These are phyloP conservation scores for Drosophila ogumai DNA, from an alignment of 1,140 invertebrate species.

Conservation along the genomic window DNA sequence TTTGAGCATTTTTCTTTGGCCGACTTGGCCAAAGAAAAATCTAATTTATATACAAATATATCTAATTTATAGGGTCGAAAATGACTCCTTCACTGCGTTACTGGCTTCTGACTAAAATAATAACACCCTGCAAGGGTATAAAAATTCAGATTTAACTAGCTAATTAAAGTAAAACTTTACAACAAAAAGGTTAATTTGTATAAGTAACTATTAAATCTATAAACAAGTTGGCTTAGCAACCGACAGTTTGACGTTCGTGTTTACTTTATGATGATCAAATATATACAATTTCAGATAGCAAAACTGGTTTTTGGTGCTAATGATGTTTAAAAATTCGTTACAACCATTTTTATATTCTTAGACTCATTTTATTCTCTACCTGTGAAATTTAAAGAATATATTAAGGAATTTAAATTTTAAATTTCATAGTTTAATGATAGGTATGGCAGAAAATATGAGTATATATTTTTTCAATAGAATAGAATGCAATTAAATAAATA, in stretches of 20 bases:
- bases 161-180: neutral
- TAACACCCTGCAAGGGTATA: too few relatives aligned
- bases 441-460: too few relatives aligned
- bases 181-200: neutral
- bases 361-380: neutral
- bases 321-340: neutral
- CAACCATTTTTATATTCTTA: neutral
- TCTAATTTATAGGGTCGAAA: too few relatives aligned
- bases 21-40: too few relatives aligned
- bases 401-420: neutral
- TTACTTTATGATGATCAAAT: neutral
- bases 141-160: fast-evolving
- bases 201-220: neutral
- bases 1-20: too few relatives aligned
- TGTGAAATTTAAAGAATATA: neutral
- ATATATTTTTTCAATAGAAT: too few relatives aligned
- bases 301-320: neutral
- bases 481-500: too few relatives aligned
- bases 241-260: neutral
- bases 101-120: too few relatives aligned
- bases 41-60: too few relatives aligned
- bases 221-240: neutral
- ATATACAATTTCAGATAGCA: neutral
- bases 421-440: neutral
- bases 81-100: too few relatives aligned